These are phyloP conservation scores for Mastigias papua DNA, from an alignment of 30 jellyfish, hydroid and myxozoan species.

Conservation along the genomic window DNA sequence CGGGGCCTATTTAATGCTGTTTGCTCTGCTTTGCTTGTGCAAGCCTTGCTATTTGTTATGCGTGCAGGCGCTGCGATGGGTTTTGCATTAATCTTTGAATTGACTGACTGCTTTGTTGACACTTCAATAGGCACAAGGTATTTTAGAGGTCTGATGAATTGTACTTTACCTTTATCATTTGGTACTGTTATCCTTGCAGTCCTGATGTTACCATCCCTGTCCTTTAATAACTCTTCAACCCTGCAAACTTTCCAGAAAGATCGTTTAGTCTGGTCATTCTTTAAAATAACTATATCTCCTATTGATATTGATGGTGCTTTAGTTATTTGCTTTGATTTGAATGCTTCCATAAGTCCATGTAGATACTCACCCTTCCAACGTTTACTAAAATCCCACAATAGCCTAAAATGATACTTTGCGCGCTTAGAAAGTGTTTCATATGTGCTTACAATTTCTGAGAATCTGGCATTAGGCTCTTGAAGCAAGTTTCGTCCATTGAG, in stretches of 20 bases:
- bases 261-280: background rate
- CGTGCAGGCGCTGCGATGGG: background rate
- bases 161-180: conserved; percentile 18
- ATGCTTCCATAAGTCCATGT: background rate
- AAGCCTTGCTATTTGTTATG: background rate
- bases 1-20: background rate
- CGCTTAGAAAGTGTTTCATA: conserved; percentile 10
- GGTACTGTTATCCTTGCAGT: background rate
- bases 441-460: conserved; percentile 14
- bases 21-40: background rate
- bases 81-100: background rate
- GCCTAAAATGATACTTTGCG: conserved; percentile 5
- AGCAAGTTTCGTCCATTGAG: background rate
- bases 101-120: background rate
- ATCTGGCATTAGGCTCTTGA: conserved; percentile 6
- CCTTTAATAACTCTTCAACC: conserved; percentile 24
- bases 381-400: conserved; percentile 13
- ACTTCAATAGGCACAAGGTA: conserved; percentile 19
- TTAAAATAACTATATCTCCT: background rate
- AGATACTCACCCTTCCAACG: conserved; percentile 26
- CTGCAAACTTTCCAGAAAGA: conserved; percentile 31
- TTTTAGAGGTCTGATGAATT: conserved; percentile 16
- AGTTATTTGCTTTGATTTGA: background rate
- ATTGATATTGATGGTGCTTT: background rate
- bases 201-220: conserved; percentile 44